Conservation (phyloP, 1,140 invertebrate species). For the Drosophila subobscura region DNA sequence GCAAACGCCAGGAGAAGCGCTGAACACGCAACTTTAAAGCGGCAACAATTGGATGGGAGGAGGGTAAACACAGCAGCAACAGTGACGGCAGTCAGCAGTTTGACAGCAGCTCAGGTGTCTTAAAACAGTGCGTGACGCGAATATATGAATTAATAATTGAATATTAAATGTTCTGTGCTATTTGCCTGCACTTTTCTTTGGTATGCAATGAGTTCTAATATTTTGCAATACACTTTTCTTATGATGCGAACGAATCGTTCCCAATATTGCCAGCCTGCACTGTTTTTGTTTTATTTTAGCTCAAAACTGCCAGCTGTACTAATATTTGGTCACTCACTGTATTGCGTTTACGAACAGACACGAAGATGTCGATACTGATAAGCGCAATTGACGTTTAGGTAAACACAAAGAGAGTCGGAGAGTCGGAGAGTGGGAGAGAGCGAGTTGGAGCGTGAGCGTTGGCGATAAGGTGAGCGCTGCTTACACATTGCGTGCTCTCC, state of each 20-base stretch:
- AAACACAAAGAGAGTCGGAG: slow-evolving; percentile 21
- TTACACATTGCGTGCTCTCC: slow-evolving; percentile 17
- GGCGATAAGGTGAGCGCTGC: slow-evolving; percentile 13
- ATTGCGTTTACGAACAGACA: too few relatives aligned
- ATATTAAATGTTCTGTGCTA: background rate
- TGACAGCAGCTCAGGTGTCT: slow-evolving; percentile 1
- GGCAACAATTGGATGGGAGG: slow-evolving; percentile 41
- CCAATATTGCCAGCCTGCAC: too few relatives aligned
- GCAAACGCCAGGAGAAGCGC: background rate
- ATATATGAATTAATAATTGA: slow-evolving; percentile 8
- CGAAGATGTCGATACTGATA: slow-evolving; percentile 42
- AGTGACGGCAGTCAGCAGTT: slow-evolving; percentile 6
- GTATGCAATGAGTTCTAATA: too few relatives aligned
- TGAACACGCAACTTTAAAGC: slow-evolving; percentile 51
- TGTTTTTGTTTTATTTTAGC: too few relatives aligned
- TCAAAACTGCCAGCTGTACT: too few relatives aligned
- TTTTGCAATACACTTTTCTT: too few relatives aligned
- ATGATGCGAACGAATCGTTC: too few relatives aligned
- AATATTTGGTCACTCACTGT: too few relatives aligned
- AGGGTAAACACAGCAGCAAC: background rate
- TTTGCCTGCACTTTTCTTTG: too few relatives aligned
- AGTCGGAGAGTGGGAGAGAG: slow-evolving; percentile 24
- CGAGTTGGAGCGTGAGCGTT: background rate
- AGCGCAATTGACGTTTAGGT: slow-evolving; percentile 35
- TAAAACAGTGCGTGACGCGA: slow-evolving; percentile 16